Evolutionary conservation across 2,797 vertebrate species (phyloP), one percentile per base, ranked within the genome.

Genomic region (Sebastes itinus): DNA sequence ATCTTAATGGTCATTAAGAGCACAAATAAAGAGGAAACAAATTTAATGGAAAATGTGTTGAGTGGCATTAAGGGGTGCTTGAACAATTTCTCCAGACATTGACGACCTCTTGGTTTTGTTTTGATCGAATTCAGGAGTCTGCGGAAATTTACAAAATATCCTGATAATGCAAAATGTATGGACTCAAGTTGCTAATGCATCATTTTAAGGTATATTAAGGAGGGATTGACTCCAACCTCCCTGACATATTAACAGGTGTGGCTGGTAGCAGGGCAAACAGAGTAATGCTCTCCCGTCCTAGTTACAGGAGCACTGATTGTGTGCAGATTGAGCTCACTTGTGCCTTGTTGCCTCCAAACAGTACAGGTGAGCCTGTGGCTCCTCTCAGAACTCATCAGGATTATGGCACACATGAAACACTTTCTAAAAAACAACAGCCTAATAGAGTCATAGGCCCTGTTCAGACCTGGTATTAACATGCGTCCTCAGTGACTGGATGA

Each of bases 91-190:
- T 35, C 28, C 9, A 49, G 23, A 66, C 54, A 60, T 4, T 71
- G 58, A 62, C 28, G 20, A 54, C 13, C 9, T 76, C 2, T 14
- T 25, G 16, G 54, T 56, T 35, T 60, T 8, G 61, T 72, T 82
- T 84, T 81, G 56, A 78, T 83, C 67, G 14, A 25, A 25, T 3
- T 64, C 59, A 71, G 60, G 76, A 74, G 46, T 56, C 61, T 61
- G 54, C 65, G 18, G 8, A 63, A 25, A 73, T n/a, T 46, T 54
- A 54, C 30, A 63, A 54, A 60, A 23, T 28, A 52, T 62, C 25
- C 33, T 72, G 55, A 71, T 78, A 52, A 69, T 16, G 52, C 28
- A 75, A 59, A 78, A 69, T 60, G 32, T 38, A 35, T 75, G 23
- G 2, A 78, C 62, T 72, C 14, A 25, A 70, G n/a, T 32, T 76